Conservation (phyloP, 2,888 invertebrate species). For the Dysmachus trigonus region DNA sequence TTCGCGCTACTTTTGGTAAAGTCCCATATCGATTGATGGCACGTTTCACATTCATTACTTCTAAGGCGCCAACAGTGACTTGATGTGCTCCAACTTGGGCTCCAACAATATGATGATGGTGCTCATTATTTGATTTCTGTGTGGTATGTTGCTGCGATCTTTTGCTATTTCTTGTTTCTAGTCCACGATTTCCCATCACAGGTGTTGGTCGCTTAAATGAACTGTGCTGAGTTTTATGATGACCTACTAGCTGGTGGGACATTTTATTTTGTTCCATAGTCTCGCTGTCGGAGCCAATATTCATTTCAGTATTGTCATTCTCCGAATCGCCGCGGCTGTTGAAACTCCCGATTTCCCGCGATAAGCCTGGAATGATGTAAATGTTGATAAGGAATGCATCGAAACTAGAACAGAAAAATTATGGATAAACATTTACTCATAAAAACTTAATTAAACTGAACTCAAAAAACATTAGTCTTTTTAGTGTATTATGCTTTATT, state of each 20-base stretch:
- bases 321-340: slow-evolving; percentile 71
- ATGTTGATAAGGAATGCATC: neutral
- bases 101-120: slow-evolving; percentile 49
- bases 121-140: slow-evolving; percentile 40
- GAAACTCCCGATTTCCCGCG: slow-evolving; percentile 62
- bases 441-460: neutral
- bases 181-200: slow-evolving; percentile 70
- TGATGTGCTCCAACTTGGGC: slow-evolving; percentile 59
- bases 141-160: slow-evolving; percentile 60
- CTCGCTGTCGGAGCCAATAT: slow-evolving; percentile 77
- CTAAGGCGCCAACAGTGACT: slow-evolving; percentile 89
- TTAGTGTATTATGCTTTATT: neutral
- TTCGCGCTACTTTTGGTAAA: slow-evolving; percentile 93
- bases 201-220: slow-evolving; percentile 69
- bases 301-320: slow-evolving; percentile 73
- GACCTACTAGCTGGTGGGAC: slow-evolving; percentile 65
- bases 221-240: slow-evolving; percentile 64
- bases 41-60: slow-evolving; percentile 94
- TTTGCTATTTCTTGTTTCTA: slow-evolving; percentile 73
- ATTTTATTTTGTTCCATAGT: slow-evolving; percentile 64
- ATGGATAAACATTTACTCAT: neutral
- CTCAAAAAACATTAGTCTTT: neutral
- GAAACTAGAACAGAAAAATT: neutral
- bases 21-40: slow-evolving; percentile 97
- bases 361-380: slow-evolving; percentile 56